Evolutionary conservation across 2,113 vertebrate species (phyloP), one percentile per base, ranked within the genome.

Genomic region (Oenanthe melanoleuca): DNA sequence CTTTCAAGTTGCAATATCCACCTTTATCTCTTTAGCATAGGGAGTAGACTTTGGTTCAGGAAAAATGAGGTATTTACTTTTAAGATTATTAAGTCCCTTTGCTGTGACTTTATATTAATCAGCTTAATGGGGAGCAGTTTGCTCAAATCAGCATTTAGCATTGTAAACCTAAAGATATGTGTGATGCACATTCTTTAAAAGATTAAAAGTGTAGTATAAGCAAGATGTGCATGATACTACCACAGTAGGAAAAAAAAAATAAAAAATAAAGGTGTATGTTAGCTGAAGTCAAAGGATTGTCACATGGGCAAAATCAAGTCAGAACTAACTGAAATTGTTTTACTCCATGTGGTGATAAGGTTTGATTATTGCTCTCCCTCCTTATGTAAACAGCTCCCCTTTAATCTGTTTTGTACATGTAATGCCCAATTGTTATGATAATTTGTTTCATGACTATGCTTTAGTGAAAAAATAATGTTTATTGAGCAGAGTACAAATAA

Each of bases 131-230:
- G 22, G 31, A 82, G 72, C n/a, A 79, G 74, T 69, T 87, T 82
- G 33, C 28, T 77, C 45, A 90, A 80, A 88, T 70, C 33, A 65
- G 23, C 42, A 89, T 59, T 84, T 60, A 60, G 25, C 33, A 47
- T 4, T 38, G 47, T 22, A 93, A 59, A 69, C 50, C n/a, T 67
- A 90, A 94, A 92, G 83, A 50, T 47, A 92, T 23, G 59, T 61
- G 23, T 20, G 7, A 57, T 70, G 20, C 9, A 69, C 44, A 75
- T n/a, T 69, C 44, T 77, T 57, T 26, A 40, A 52, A 87, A 66
- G n/a, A 70, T 56, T 47, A 29, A 1, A 86, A 77, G 19, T 40
- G 47, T 1, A 50, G 4, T 24, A 50, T 14, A 55, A 23, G 14
- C 12, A 87, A 79, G 11, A 87, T 45, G 4, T 53, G 12, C 57